Evolutionary conservation across 2,113 vertebrate species (phyloP).

Genomic region (Crotophaga sulcirostris): DNA sequence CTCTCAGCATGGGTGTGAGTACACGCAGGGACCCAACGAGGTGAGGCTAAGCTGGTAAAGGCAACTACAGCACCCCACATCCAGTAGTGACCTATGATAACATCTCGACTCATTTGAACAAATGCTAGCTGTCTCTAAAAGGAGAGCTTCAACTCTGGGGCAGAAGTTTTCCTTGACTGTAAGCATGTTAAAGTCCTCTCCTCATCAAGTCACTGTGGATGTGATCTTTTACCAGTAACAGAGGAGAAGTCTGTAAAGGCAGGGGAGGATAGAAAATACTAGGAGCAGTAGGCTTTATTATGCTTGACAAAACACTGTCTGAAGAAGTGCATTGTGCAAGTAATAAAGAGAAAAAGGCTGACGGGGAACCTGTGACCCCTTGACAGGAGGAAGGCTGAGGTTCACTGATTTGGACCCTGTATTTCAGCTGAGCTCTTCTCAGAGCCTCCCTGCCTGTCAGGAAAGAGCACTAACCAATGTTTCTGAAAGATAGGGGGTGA

Average conservation of each 20-base stretch:
- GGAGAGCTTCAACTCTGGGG: neutral
- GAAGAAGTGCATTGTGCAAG: neutral
- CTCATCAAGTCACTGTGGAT: accelerated
- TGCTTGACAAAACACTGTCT: neutral
- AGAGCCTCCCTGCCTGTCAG: neutral
- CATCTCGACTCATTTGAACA: neutral
- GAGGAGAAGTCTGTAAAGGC: neutral
- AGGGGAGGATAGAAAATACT: neutral
- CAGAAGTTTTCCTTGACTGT: neutral
- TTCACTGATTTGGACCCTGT: neutral
- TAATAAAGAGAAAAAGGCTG: neutral
- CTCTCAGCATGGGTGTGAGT: accelerated
- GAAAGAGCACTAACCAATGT: neutral
- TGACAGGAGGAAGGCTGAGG: slow-evolving; percentile 43
- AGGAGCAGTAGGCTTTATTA: neutral
- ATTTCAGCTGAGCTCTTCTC: neutral
- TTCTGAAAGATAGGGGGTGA: slow-evolving; percentile 12
- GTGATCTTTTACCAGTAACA: neutral
- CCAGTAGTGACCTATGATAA: neutral
- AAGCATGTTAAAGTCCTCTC: accelerated
- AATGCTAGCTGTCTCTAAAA: neutral
- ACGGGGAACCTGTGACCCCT: neutral
- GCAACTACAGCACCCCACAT: neutral
- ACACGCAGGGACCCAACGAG: accelerated
- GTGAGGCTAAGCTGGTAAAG: neutral